Conservation (phyloP, 1,140 invertebrate species). For the Polyergus mexicanus region DNA sequence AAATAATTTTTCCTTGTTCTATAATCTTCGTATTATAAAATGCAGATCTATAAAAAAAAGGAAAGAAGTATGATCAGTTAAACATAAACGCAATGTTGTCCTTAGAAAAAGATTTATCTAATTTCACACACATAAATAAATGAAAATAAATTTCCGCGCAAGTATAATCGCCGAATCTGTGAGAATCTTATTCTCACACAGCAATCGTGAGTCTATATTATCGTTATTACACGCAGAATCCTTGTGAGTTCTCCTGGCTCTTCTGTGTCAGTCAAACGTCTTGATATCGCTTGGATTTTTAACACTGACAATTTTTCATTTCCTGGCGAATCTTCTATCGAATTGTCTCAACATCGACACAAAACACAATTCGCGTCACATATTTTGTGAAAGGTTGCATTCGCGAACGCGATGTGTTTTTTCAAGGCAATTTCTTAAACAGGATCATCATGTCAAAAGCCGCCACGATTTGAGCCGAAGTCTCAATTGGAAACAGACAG, state of each 20-base stretch:
- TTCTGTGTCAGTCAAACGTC: neutral
- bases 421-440: constrained; percentile 7
- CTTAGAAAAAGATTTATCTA: neutral
- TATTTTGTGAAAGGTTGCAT: neutral
- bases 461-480: neutral
- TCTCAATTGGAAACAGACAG: neutral
- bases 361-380: neutral
- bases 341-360: neutral
- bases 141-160: neutral
- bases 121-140: neutral
- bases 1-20: no score
- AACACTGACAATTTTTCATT: neutral
- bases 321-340: neutral
- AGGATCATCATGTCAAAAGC: constrained; percentile 10
- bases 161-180: neutral
- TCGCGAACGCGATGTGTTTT: neutral
- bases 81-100: neutral
- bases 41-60: no score
- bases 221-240: neutral
- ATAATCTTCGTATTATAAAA: no score
- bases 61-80: no score
- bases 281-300: neutral
- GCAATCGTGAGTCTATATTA: constrained; percentile 8
- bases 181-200: constrained; percentile 1
- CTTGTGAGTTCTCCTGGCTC: neutral